Evolutionary conservation across 1,140 invertebrate species (phyloP).

Genomic region (Drosophila lacteicornis): DNA sequence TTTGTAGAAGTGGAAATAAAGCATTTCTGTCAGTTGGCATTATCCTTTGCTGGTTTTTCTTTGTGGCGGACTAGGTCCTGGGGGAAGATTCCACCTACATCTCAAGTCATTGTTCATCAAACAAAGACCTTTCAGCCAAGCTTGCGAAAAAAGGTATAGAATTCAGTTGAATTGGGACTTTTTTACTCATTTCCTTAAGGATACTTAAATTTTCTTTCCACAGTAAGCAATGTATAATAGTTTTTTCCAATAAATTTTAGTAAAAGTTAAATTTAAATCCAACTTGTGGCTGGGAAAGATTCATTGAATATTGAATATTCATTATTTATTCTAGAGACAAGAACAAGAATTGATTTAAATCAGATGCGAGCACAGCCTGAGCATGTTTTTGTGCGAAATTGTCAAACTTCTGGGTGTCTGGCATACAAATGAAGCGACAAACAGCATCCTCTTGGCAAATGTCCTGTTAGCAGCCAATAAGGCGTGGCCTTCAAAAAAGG

Average conservation of each 20-base stretch:
- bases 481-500: constrained; percentile 32
- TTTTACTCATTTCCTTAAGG: not conserved
- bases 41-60: not conserved
- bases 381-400: constrained; percentile 34
- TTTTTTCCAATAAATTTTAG: not conserved
- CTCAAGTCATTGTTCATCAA: constrained; percentile 12
- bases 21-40: constrained; percentile 11
- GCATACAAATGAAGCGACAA: constrained; percentile 55
- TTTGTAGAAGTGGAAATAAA: not conserved
- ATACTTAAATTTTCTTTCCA: not conserved
- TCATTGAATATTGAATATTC: constrained; percentile 23
- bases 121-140: constrained; percentile 5
- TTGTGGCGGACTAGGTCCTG: not conserved
- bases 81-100: not conserved
- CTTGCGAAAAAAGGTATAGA: not conserved
- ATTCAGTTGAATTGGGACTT: no score
- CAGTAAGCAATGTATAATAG: not conserved
- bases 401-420: constrained; percentile 36
- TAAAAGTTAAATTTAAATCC: not conserved
- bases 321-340: not conserved
- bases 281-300: not conserved
- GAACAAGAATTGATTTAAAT: constrained; percentile 41
- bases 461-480: constrained; percentile 56
- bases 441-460: constrained; percentile 29
- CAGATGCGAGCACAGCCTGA: constrained; percentile 28